phyloP scores from a whole-genome alignment of 2,113 vertebrate genomes.

The human region GRCh38 chr6:1900001-1900500 shows the following conservation, averaged over 20 bases:
- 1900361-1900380: background rate
- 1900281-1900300: constrained; percentile 63
- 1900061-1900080: rapidly evolving
- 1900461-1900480: constrained; percentile 68
- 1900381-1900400: background rate
- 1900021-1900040: background rate
- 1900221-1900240: constrained; percentile 5
- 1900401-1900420: background rate
- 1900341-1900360: background rate
- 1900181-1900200: constrained; percentile 37
- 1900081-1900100: background rate
- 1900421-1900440: background rate
- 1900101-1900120: background rate
- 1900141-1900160: constrained; percentile 30
- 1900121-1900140: background rate
- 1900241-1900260: constrained; percentile 67
- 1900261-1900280: constrained; percentile 58
- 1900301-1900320: background rate
- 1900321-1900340: background rate
- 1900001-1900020: background rate
- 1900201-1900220: background rate
- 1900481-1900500: constrained; percentile 51
- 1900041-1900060: background rate
- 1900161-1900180: constrained; percentile 13
- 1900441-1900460: background rate